Base-by-base conservation (phyloP, 1,140 invertebrate genomes). In the Drosophila ironensis region DNA sequence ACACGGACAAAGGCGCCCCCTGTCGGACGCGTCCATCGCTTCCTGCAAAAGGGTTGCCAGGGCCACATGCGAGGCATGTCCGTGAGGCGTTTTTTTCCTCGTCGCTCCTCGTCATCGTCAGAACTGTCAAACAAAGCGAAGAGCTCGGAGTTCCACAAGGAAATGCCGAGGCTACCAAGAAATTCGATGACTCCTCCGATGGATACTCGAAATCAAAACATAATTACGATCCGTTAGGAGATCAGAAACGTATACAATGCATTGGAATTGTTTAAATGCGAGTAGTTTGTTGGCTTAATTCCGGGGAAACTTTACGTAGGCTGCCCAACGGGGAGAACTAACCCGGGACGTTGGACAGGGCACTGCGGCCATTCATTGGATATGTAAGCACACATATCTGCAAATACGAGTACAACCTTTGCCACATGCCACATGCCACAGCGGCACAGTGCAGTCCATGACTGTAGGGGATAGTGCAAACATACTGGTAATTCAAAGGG, bases 21-120 rank as follows among this genome's bases (percentile, higher is more conserved):
- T 51, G 12, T 19, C 17, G 35, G 25, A 59, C 17, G 20, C 30
- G 27, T 63, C 37, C 37, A 14, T 51, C 42, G 11, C 11, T 11
- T 30, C n/a, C 27, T 66, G 50, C 24, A 17, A 67, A 68, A 68
- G 64, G 64, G 64, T 68, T 68, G 64, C 64, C 64, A 68, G 41
- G 59, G 41, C 59, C 59, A 63, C 41, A 63, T 63, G 57, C 42
- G 59, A 63, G 40, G 59, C 41, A 61, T 54, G 48, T 44, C 12
- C 50, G 45, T 37, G 25, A 68, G 64, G 64, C 64, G 64, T 54
- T 48, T 41, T 68, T 67, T 52, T 67, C 45, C 37, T 67, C 37
- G 24, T 67, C 25, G 30, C 38, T 24, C 14, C 11, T 67, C 61
- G 41, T 42, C 56, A 51, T 59, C 48, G 57, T 68, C 64, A 54